Evolutionary conservation across 2,888 invertebrate species (phyloP), one percentile per base, ranked within the genome.

Genomic region (Ariolimax columbianus): DNA sequence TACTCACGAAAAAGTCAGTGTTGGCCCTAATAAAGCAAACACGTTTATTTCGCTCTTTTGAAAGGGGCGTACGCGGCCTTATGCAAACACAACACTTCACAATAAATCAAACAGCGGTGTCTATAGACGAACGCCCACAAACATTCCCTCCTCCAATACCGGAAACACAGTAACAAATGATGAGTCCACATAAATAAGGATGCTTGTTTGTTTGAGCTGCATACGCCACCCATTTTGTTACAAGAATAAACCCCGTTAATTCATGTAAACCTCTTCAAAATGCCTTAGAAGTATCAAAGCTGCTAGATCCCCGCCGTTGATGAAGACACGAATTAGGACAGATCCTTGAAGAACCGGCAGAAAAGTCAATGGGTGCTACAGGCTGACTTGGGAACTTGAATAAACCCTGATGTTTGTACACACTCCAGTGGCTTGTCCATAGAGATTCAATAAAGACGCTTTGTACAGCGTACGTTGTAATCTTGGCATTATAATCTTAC

Each of bases 321-420:
- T 30, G 47, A 3, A 38, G 4, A 19, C 19, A 40, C 3, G 70
- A 70, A 23, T 70, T 70, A 70, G 38, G 38, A 70, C 38, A 70
- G 40, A 70, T 23, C 7, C 19, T 40, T 19, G 70, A 38, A 70
- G 38, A 70, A 70, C 4, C 70, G 38, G 9, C 70, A 19, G 38
- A 38, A 38, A 70, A 38, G 70, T 70, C 70, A 70, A 38, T 70
- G 38, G 70, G 70, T 70, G 70, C 70, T 38, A 9, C 23, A 40
- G 30, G n/a, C 30, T 7, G n/a, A n/a, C n/a, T n/a, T n/a, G n/a
- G 38, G 23, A 70, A 70, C 38, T 36, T 38, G 38, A 40, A 70
- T 9, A 40, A 70, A 70, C 40, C 36, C 38, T 36, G 70, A 19
- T 70, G 40, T 70, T 70, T 70, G 38, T 70, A 70, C 36, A 40